These are phyloP conservation scores for Galaxea fascicularis DNA, from an alignment of 92 coral and sea anemone genomes.

Conservation along the genomic window DNA sequence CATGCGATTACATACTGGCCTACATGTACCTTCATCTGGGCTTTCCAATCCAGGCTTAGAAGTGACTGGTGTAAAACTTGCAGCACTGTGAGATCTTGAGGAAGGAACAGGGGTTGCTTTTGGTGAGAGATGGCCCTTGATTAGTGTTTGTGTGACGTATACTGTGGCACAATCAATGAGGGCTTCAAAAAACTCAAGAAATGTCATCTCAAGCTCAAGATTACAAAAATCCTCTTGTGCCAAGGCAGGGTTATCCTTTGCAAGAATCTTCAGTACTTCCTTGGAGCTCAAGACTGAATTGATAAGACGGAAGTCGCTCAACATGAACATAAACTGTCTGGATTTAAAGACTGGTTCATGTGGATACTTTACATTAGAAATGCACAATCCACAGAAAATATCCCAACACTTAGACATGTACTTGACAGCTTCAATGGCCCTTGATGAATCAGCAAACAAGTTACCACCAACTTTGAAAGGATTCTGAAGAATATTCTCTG, in stretches of 20 bases:
- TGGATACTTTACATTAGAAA: conserved; percentile 65
- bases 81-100: conserved; percentile 85
- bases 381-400: conserved; percentile 73
- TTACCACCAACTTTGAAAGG: conserved; percentile 82
- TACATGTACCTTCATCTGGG: conserved; percentile 91
- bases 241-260: conserved; percentile 83
- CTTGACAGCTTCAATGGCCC: conserved; percentile 79
- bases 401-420: conserved; percentile 76
- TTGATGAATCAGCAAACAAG: conserved; percentile 73
- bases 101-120: conserved; percentile 81
- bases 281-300: conserved; percentile 81
- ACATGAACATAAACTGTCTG: conserved; percentile 84
- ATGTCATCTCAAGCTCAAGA: conserved; percentile 92
- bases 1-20: not conserved
- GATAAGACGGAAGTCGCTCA: conserved; percentile 83
- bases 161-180: conserved; percentile 88
- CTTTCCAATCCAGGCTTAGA: conserved; percentile 84
- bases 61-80: conserved; percentile 80
- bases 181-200: conserved; percentile 94
- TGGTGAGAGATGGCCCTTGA: conserved; percentile 82
- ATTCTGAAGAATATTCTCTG: conserved; percentile 79
- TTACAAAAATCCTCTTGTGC: conserved; percentile 90
- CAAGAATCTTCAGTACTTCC: conserved; percentile 80
- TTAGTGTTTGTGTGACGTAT: conserved; percentile 84
- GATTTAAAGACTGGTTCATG: conserved; percentile 84